Base-by-base conservation (phyloP, 2,797 vertebrate species). In the Argentina silus region DNA sequence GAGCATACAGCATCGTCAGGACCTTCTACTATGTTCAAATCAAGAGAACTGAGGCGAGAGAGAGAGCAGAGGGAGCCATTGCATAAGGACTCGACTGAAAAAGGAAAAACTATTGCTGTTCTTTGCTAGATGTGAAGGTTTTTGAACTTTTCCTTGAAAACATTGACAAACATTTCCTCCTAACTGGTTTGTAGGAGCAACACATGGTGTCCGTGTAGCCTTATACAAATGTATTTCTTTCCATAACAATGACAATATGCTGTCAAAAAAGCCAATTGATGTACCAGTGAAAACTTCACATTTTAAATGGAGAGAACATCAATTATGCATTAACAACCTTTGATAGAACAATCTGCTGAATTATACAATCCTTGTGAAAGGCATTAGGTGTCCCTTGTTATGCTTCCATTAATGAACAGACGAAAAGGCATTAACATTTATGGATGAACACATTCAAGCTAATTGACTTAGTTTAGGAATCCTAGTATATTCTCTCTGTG, bases 111-210 rank as follows among this genome's bases (percentile, higher is more conserved):
- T 6, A 21, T 36, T 48, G 10, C 65, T 19, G 6, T 62, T n/a
- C n/a, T 42, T 11, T 57, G 11, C 50, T 67, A 36, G 27, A 21
- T 15, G 56, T 63, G 47, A 73, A 68, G 15, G 55, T 66, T 21
- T 47, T 45, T 45, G 3, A 50, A 45, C 1, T 77, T 62, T 72
- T 6, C 65, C 62, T 79, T 78, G 61, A 47, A 81, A 75, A 73
- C 19, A 8, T n/a, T 9, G 57, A 56, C 44, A 65, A 51, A 44
- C 7, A 73, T 70, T 78, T 73, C 59, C 68, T 53, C 57, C 27
- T 23, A 67, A 65, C 36, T 21, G 9, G 19, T 63, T 63, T 63
- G 42, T 44, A 19, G n/a, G 14, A 15, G 14, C 14, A 17, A 53
- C 15, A 53, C 50, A 7, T 4, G 27, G 27, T 53, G 1, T 53